phyloP scores from a whole-genome alignment of 2,797 vertebrate genomes.

The Enteromius viviparus region DNA sequence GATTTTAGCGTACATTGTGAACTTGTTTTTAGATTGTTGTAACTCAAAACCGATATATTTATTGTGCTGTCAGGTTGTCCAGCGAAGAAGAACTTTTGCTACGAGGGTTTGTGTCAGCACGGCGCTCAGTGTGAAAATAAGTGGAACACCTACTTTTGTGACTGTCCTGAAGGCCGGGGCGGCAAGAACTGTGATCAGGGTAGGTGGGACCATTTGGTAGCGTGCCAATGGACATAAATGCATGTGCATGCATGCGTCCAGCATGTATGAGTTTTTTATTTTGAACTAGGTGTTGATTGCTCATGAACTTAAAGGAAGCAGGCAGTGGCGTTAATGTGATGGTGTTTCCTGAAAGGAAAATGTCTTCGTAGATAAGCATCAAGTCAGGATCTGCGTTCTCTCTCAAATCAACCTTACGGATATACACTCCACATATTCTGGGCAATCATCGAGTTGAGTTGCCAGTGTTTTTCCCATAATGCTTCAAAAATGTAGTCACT shows the following conservation, averaged over 20 bases:
- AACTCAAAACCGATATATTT: neutral
- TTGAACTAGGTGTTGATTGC: constrained; percentile 47
- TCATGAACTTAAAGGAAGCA: constrained; percentile 52
- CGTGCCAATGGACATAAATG: constrained; percentile 24
- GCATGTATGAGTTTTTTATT: constrained; percentile 28
- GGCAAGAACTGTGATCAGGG: constrained; percentile 97
- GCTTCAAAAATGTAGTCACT: neutral
- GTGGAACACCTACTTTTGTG: constrained; percentile 91
- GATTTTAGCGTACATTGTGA: neutral
- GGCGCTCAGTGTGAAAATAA: constrained; percentile 89
- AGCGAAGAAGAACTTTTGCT: constrained; percentile 89
- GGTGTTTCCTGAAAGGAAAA: constrained; percentile 61
- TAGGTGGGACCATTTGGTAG: constrained; percentile 64
- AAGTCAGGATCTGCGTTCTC: constrained; percentile 12
- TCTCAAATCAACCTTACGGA: constrained; percentile 9
- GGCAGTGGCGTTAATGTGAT: constrained; percentile 48
- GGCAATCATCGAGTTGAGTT: neutral
- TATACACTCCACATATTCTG: constrained; percentile 3
- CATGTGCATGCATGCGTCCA: constrained; percentile 23
- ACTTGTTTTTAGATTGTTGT: neutral
- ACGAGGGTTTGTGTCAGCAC: constrained; percentile 83
- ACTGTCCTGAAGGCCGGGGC: constrained; percentile 86
- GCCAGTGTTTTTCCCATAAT: constrained; percentile 15
- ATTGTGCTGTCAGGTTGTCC: constrained; percentile 82
- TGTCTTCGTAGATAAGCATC: constrained; percentile 38